Evolutionary conservation across 2,113 vertebrate species (phyloP).

Genomic region (Jaculus jaculus): DNA sequence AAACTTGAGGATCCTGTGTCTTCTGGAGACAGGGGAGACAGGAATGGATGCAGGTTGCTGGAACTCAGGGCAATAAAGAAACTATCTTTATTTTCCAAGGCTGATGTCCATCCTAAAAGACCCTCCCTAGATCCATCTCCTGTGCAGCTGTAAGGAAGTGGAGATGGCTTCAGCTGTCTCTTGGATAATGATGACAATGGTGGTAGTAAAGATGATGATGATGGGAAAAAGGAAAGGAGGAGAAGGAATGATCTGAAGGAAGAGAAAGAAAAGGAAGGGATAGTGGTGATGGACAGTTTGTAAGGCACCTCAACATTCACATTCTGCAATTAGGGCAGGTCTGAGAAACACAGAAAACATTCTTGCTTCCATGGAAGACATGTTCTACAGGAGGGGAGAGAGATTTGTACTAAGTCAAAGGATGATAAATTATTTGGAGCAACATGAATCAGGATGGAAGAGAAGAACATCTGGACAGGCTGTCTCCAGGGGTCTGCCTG

Average conservation of each 20-base stretch:
- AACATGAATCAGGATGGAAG: background rate
- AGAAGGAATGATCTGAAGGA: background rate
- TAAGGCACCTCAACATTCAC: background rate
- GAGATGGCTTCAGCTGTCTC: background rate
- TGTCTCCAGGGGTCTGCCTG: background rate
- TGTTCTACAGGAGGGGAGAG: background rate
- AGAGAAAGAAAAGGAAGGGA: background rate
- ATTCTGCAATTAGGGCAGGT: background rate
- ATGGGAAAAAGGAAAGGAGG: background rate
- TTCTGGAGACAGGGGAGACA: background rate
- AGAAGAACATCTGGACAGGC: background rate
- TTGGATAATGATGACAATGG: background rate
- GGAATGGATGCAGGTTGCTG: background rate
- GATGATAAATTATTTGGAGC: background rate
- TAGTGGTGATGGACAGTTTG: background rate
- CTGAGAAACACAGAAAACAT: background rate
- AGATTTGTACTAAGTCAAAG: background rate
- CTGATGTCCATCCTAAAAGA: background rate
- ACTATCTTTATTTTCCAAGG: background rate
- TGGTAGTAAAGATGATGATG: background rate
- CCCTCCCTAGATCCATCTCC: background rate
- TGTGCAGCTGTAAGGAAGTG: too few species aligned
- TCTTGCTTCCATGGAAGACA: background rate
- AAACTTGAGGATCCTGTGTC: background rate
- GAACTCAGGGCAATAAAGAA: background rate